Conservation (phyloP, 2,888 invertebrate species). For the Chirona hameri region DNA sequence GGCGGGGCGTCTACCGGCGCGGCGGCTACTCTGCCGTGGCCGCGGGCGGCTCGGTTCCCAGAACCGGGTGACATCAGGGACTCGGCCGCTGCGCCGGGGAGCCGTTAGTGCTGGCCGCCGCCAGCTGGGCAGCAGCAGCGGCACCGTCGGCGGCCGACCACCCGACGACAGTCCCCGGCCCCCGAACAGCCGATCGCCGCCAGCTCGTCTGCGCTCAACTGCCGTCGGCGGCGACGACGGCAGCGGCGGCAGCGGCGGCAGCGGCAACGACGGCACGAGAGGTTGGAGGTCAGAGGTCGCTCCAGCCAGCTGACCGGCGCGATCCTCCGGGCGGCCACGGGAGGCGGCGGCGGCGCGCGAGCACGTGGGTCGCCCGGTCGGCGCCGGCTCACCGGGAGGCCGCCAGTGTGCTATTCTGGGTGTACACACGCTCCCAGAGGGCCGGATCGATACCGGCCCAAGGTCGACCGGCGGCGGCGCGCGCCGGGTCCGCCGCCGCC, state of each 20-base stretch:
- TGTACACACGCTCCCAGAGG: constrained; percentile 29
- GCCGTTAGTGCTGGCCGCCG: too few relatives aligned
- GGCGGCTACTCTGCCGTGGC: too few relatives aligned
- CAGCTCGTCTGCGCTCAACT: neutral
- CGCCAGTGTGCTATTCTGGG: constrained; percentile 27
- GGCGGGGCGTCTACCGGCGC: too few relatives aligned
- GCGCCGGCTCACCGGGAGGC: neutral
- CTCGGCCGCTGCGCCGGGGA: too few relatives aligned
- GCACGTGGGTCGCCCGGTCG: neutral
- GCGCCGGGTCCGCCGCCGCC: neutral
- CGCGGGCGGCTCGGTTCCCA: too few relatives aligned
- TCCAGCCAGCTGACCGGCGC: neutral
- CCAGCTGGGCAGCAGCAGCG: too few relatives aligned
- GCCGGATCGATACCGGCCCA: constrained; percentile 5
- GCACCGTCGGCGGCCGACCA: too few relatives aligned
- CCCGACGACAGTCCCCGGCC: too few relatives aligned
- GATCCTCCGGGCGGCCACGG: neutral
- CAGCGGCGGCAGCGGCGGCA: neutral
- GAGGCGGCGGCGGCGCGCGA: neutral
- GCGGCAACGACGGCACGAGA: neutral
- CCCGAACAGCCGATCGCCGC: neutral
- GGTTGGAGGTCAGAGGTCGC: neutral
- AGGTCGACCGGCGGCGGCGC: neutral
- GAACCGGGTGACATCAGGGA: too few relatives aligned
- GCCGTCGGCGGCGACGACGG: neutral